phyloP scores from a whole-genome alignment of 2,888 invertebrate genomes.

The Limnephilus marmoratus region DNA sequence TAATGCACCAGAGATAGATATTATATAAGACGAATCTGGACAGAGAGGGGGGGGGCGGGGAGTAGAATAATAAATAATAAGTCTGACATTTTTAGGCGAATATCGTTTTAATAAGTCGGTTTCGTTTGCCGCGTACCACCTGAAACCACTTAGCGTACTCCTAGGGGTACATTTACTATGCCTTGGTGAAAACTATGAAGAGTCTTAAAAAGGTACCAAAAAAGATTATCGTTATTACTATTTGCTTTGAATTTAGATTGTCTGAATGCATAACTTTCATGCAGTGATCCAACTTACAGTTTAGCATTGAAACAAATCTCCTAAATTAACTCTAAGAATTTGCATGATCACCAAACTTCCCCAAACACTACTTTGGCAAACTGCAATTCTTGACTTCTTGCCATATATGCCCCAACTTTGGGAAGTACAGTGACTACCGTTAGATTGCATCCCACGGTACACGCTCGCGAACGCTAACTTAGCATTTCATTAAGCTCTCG shows the following conservation, averaged over 20 bases:
- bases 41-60: constrained; percentile 69
- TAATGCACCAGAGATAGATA: no score
- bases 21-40: no score
- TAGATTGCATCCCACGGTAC: constrained; percentile 48
- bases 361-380: constrained; percentile 36
- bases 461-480: constrained; percentile 45
- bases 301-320: constrained; percentile 38
- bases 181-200: no score
- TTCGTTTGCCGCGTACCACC: no score
- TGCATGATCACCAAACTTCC: constrained; percentile 50
- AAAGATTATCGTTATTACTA: neutral
- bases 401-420: constrained; percentile 17
- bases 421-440: constrained; percentile 33
- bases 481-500: constrained; percentile 36
- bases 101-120: no score
- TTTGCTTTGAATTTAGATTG: neutral
- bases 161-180: no score
- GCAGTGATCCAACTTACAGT: neutral
- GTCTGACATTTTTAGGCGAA: no score
- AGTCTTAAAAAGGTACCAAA: no score
- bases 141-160: no score
- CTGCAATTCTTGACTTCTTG: constrained; percentile 29
- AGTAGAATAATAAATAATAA: no score
- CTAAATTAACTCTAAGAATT: constrained; percentile 21
- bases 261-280: neutral